Base-by-base conservation (phyloP, 1,140 invertebrate species). In the Tyrophagus putrescentiae region DNA sequence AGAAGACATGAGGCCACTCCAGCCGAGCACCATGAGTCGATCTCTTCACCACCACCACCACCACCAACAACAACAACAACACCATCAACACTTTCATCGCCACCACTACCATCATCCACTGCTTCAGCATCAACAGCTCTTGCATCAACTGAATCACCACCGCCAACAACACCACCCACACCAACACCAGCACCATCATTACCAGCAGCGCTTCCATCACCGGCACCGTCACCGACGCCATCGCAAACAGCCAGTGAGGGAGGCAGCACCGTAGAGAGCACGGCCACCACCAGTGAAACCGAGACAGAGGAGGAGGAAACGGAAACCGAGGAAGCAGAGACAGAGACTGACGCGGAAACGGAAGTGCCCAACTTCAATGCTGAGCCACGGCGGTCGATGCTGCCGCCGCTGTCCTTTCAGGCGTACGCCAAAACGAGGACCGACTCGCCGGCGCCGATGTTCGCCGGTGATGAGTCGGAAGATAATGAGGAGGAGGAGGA, bases 301-400 rank as follows among this genome's bases (percentile, higher is more conserved):
- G 63, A 27, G 59, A 65, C n/a, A 32, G 65, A 31, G 28, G 65
- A 65, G 21, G 61, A 60, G 34, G 63, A 64, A 52, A 65, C 68
- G 36, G 67, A 66, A 48, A 57, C 66, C 63, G 62, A 67, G 65
- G 44, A 64, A 61, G 62, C 68, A 3, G 56, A 25, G n/a, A 48
- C 36, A 5, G 57, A 42, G n/a, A 39, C 36, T n/a, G n/a, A 39
- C n/a, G n/a, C n/a, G n/a, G n/a, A n/a, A n/a, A n/a, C n/a, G n/a
- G n/a, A n/a, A n/a, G n/a, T n/a, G n/a, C n/a, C n/a, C n/a, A n/a
- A n/a, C n/a, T n/a, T n/a, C n/a, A n/a, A n/a, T n/a, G n/a, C n/a
- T n/a, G n/a, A n/a, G n/a, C n/a, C n/a, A n/a, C n/a, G n/a, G n/a
- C n/a, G n/a, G n/a, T n/a, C n/a, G n/a, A n/a, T n/a, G n/a, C n/a